Base-by-base conservation (phyloP, 2,888 invertebrate species). In the Protonemura montana region DNA sequence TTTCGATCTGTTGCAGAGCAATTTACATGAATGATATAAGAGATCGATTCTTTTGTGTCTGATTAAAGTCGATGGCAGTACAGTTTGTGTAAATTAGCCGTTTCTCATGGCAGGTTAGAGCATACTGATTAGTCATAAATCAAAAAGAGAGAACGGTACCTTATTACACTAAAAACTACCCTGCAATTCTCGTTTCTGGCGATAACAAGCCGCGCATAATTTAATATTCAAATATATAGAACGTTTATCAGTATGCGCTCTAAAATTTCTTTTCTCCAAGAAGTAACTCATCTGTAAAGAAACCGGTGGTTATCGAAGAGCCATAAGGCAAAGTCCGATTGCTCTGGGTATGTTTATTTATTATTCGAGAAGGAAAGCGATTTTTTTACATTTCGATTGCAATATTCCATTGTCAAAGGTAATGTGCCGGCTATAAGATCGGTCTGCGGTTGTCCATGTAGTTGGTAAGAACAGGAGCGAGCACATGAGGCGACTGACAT, bases 21-120 rank as follows among this genome's bases (percentile, higher is more conserved):
- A 59, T 59, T 59, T 59, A 59, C 59, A 59, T 59, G 59, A 59
- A 59, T 59, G 59, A 59, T 59, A 59, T 59, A 59, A 59, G 59
- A 59, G 59, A 21, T 59, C 21, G 59, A 59, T 59, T 59, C 59
- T 59, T 59, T 59, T 59, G 59, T 59, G 21, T 59, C 59, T 59
- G 35, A 59, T 59, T 59, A 59, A 21, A 21, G 7, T 59, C 7
- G 59, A 10, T 59, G 16, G 59, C 59, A 35, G 35, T 13, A 21
- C 59, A 59, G 59, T 59, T 59, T 3, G 59, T 59, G 59, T 59
- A 59, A 59, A 59, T 59, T 59, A 59, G 21, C 59, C 21, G 7
- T 59, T 59, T 59, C 21, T 59, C 59, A 59, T 59, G 59, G 16
- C 59, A 59, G 3, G 59, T 59, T 59, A 59, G 21, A 59, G 59